Evolutionary conservation across 2,113 vertebrate genomes (phyloP).

Genomic region (Menidia beryllina): DNA sequence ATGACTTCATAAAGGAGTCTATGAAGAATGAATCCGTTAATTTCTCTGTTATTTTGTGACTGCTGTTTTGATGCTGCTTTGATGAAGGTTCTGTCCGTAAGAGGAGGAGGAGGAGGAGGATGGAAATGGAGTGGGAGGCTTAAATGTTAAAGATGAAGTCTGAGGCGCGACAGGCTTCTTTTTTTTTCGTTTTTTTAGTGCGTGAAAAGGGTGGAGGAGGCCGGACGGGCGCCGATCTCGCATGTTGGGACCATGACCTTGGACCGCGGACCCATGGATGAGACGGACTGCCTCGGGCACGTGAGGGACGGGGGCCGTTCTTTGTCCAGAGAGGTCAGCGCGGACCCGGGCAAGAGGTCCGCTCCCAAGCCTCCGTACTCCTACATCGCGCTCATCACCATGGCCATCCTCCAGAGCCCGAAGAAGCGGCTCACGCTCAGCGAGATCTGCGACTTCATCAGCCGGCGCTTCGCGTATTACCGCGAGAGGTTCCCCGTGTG

Average conservation of each 20-base stretch:
- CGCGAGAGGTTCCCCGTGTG: conserved; percentile 82
- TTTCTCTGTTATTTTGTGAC: not conserved
- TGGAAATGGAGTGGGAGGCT: conserved; percentile 45
- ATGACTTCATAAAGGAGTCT: not conserved
- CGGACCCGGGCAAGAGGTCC: conserved; percentile 18
- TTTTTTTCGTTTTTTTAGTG: too few relatives aligned
- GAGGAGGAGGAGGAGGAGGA: conserved; percentile 40
- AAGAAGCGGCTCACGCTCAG: conserved; percentile 82
- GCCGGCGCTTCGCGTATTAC: conserved; percentile 79
- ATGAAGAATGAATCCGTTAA: fast-evolving
- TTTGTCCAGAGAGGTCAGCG: not conserved
- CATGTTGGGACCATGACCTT: conserved; percentile 75
- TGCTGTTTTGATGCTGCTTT: not conserved
- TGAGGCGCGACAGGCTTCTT: conserved; percentile 26
- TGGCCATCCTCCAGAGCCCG: conserved; percentile 85
- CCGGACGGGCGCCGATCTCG: conserved; percentile 33
- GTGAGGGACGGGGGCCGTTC: conserved; percentile 5
- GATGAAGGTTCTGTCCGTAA: not conserved
- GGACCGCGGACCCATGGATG: conserved; percentile 65
- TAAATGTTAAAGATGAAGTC: conserved; percentile 37
- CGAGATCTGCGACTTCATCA: conserved; percentile 84
- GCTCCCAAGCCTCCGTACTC: conserved; percentile 82
- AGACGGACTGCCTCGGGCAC: conserved; percentile 37
- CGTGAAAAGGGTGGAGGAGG: conserved; percentile 56
- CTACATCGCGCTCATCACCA: conserved; percentile 85